A percentile compares a stretch with the other conserved stretches of the same genome.
Evolutionary conservation across 2,113 vertebrate species (phyloP).

Genomic region (Petaurus breviceps): DNA sequence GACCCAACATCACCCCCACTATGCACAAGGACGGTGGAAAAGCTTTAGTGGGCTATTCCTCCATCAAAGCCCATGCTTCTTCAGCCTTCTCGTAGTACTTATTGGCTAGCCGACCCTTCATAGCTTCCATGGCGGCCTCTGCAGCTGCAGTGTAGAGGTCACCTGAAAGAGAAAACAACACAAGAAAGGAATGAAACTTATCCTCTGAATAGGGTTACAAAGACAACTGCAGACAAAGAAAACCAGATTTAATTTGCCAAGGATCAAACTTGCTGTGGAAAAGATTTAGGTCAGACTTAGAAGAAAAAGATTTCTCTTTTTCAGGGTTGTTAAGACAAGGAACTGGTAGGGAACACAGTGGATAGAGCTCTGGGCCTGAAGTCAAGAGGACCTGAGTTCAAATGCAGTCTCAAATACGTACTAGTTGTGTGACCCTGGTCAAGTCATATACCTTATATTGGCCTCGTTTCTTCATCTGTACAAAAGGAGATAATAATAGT

Average conservation of each 20-base stretch:
- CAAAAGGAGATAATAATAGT: not conserved
- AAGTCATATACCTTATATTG: not conserved
- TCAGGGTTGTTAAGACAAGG: not conserved
- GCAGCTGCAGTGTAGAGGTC: slow-evolving; percentile 96
- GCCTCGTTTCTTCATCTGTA: not conserved
- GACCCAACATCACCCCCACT: not conserved
- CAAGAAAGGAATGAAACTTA: not conserved
- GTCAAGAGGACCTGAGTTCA: not conserved
- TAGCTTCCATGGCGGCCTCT: slow-evolving; percentile 94
- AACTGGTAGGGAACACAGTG: not conserved
- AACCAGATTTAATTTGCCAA: not conserved
- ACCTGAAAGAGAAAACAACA: slow-evolving; percentile 82
- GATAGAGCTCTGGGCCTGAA: not conserved
- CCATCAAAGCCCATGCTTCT: slow-evolving; percentile 94
- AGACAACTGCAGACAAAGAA: not conserved
- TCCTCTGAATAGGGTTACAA: not conserved
- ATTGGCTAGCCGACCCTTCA: slow-evolving; percentile 96
- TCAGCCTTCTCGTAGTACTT: slow-evolving; percentile 97
- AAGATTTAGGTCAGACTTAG: not conserved
- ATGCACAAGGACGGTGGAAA: not conserved
- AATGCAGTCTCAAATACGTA: not conserved
- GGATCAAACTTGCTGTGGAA: not conserved
- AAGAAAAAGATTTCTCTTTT: not conserved
- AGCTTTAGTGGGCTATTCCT: slow-evolving; percentile 82
- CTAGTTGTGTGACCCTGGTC: not conserved